Evolutionary conservation across 2,888 invertebrate species (phyloP).

Genomic region (Heliconius erato): DNA sequence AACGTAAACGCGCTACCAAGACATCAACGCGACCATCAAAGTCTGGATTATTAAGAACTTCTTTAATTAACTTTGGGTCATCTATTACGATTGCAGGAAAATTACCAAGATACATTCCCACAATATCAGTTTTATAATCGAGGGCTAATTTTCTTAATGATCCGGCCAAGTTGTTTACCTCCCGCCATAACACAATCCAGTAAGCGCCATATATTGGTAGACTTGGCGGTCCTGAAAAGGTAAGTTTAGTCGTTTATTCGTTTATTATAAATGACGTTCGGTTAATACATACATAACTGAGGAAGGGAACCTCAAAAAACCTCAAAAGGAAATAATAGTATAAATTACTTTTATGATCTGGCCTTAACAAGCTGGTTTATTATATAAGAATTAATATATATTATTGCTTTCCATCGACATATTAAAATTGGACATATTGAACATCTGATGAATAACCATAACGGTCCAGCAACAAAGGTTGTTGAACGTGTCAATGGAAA

Average conservation of each 20-base stretch:
- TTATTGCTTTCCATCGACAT: no score
- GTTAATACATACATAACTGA: background rate
- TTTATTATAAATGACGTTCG: background rate
- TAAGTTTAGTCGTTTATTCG: background rate
- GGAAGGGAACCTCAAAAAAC: background rate
- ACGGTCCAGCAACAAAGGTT: no score
- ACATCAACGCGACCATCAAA: constrained; percentile 87
- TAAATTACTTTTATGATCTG: no score
- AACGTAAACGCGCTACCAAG: constrained; percentile 79
- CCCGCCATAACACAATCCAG: constrained; percentile 83
- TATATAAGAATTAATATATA: no score
- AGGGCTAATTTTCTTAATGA: constrained; percentile 81
- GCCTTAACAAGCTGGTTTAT: no score
- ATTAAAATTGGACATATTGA: no score
- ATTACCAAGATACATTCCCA: constrained; percentile 86
- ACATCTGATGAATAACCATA: no score
- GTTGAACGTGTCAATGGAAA: no score
- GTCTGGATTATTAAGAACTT: constrained; percentile 85
- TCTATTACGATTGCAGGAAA: constrained; percentile 82
- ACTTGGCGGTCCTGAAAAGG: constrained; percentile 84
- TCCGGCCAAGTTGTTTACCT: constrained; percentile 81
- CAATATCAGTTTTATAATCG: constrained; percentile 86
- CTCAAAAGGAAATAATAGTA: no score
- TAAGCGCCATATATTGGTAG: constrained; percentile 88
- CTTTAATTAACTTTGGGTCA: constrained; percentile 83